A percentile compares a stretch with the other conserved stretches of the same genome.
These are phyloP conservation scores for Lochmaea capreae DNA, from an alignment of 2,888 invertebrate species.

Conservation along the genomic window DNA sequence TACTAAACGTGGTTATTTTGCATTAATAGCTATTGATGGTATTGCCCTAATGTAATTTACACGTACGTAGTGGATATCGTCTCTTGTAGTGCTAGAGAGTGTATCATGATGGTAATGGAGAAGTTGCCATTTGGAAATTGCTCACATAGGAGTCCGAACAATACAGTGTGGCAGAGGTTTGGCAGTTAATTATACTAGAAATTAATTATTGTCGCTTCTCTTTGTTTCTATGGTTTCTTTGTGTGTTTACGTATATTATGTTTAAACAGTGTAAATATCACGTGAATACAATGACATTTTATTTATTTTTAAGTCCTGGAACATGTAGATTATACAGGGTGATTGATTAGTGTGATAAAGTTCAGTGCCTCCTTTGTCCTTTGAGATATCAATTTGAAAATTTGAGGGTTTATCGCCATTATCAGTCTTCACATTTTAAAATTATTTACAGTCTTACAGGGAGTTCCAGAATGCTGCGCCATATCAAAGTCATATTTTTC, in stretches of 20 bases:
- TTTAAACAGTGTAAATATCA: background rate
- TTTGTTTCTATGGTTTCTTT: constrained; percentile 50
- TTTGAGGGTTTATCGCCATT: too few relatives aligned
- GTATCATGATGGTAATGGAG: constrained; percentile 42
- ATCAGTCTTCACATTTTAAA: too few relatives aligned
- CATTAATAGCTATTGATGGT: constrained; percentile 2
- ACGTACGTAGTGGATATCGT: constrained; percentile 18
- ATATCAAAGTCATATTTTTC: too few relatives aligned
- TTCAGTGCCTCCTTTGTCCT: too few relatives aligned
- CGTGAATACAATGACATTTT: background rate
- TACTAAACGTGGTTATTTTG: background rate
- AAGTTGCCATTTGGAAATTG: constrained; percentile 55
- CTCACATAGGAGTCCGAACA: constrained; percentile 56
- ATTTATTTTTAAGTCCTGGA: background rate
- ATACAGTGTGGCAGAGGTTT: constrained; percentile 59
- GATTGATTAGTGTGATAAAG: too few relatives aligned
- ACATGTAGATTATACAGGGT: too few relatives aligned
- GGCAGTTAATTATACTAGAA: constrained; percentile 62
- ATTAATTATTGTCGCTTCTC: constrained; percentile 61
- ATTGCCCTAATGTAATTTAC: constrained; percentile 9
- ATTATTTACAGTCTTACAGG: too few relatives aligned
- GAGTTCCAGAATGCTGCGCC: too few relatives aligned
- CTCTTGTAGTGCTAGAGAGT: constrained; percentile 26
- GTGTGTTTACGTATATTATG: background rate
- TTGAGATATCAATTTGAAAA: too few relatives aligned